phyloP scores from a whole-genome alignment of 2,797 vertebrate genomes.

The Sebastes iracundus region DNA sequence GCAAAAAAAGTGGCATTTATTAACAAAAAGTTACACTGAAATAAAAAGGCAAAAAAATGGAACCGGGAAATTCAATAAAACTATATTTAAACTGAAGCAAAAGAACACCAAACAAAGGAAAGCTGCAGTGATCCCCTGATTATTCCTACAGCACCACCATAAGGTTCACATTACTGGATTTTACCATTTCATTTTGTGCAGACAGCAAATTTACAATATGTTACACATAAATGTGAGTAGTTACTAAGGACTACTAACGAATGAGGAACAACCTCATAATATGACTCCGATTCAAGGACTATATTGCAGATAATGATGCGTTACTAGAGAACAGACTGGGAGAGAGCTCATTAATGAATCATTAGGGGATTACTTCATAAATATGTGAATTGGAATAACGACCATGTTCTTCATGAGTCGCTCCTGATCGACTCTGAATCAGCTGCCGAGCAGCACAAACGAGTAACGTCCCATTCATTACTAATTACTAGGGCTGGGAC shows the following conservation, averaged over 20 bases:
- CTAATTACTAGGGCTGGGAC: background rate
- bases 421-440: background rate
- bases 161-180: background rate
- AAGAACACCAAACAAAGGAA: background rate
- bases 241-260: background rate
- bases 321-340: background rate
- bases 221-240: background rate
- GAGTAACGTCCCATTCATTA: background rate
- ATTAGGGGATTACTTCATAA: too few relatives aligned
- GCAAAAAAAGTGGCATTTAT: background rate
- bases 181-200: background rate
- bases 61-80: background rate
- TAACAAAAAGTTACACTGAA: background rate
- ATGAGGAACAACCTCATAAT: background rate
- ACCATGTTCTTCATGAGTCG: background rate
- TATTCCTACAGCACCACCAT: background rate
- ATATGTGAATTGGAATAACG: background rate
- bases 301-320: background rate
- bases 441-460: background rate
- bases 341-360: background rate
- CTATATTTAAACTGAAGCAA: background rate
- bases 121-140: background rate
- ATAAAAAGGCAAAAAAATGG: background rate
- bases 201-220: background rate
- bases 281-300: background rate